Base-by-base conservation (phyloP, 2,797 vertebrate species). In the Bovichtus variegatus region DNA sequence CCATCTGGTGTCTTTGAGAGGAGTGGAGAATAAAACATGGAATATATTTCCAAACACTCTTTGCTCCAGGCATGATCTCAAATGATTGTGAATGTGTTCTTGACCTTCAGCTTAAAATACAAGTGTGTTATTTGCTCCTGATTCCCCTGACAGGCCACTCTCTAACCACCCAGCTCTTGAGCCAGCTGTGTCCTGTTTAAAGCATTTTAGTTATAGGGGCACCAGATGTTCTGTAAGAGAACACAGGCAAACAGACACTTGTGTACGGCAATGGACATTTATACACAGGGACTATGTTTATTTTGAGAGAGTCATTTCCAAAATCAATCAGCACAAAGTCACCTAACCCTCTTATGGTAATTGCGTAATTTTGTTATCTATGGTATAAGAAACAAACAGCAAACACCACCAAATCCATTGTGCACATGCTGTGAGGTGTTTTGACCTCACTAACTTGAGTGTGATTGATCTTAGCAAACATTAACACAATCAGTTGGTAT, bases 61-160 rank as follows among this genome's bases (percentile, higher is more conserved):
- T 69, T 63, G 65, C 81, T 74, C 36, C 31, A 65, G 80, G 83
- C 46, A 1, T 46, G 10, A 58, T 83, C 60, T 71, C 46, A 69
- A 74, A 72, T 59, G 46, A 31, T 74, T 41, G 59, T 64, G 47
- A 49, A 43, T 46, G 63, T 61, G 57, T 9, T 51, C 36, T 85
- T 89, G 85, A 90, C 83, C 87, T 90, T 87, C 79, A 87, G 58
- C 68, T 72, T 78, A 78, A 84, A 89, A 89, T 80, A 80, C 41
- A 55, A 71, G 50, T 58, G 68, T 75, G 64, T 71, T 75, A 77
- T 82, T 76, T 55, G 40, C 57, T 74, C 66, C 38, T 23, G 49
- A 71, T 58, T 79, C 70, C 85, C 60, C 44, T 51, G 71, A 80
- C 72, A 75, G 49, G 73, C 80, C 51, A 3, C 21, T 70, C 58